Evolutionary conservation across 2,888 invertebrate genomes (phyloP).

Genomic region (Catocala nupta): DNA sequence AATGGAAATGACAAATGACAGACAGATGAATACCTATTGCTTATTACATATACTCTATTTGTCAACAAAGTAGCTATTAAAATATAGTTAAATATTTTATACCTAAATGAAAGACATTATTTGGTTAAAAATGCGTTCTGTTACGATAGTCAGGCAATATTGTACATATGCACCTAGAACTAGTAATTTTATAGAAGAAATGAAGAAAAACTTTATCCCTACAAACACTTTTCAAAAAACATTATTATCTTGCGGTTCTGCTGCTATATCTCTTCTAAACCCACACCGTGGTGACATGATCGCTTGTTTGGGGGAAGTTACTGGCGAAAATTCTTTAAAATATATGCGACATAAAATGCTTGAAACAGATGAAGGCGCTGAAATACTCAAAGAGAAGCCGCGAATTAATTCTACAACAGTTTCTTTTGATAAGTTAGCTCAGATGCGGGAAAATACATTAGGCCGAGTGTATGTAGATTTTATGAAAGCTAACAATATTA

Average conservation of each 20-base stretch:
- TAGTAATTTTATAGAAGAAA: conserved; percentile 88
- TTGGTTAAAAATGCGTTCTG: conserved; percentile 47
- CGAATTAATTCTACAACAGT: conserved; percentile 95
- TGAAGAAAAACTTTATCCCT: conserved; percentile 88
- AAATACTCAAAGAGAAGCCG: conserved; percentile 93
- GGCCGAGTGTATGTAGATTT: conserved; percentile 96
- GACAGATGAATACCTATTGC: too few species aligned
- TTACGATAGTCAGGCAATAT: conserved; percentile 51
- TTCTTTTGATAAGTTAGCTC: conserved; percentile 90
- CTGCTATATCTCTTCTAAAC: conserved; percentile 92
- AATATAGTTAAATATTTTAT: too few species aligned
- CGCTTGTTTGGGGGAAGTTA: conserved; percentile 97
- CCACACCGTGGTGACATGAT: conserved; percentile 96
- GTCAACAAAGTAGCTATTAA: not conserved
- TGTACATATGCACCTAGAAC: conserved; percentile 50
- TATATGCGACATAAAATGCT: conserved; percentile 93
- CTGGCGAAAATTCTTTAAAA: conserved; percentile 91
- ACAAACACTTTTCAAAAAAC: conserved; percentile 91
- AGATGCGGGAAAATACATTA: conserved; percentile 93
- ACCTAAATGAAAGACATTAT: too few species aligned
- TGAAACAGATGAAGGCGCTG: conserved; percentile 91
- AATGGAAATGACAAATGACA: too few species aligned
- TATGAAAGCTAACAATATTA: conserved; percentile 94
- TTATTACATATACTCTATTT: too few species aligned
- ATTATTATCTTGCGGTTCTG: conserved; percentile 95